phyloP scores from a whole-genome alignment of 2,797 vertebrate species.

The Sparidentex hasta region DNA sequence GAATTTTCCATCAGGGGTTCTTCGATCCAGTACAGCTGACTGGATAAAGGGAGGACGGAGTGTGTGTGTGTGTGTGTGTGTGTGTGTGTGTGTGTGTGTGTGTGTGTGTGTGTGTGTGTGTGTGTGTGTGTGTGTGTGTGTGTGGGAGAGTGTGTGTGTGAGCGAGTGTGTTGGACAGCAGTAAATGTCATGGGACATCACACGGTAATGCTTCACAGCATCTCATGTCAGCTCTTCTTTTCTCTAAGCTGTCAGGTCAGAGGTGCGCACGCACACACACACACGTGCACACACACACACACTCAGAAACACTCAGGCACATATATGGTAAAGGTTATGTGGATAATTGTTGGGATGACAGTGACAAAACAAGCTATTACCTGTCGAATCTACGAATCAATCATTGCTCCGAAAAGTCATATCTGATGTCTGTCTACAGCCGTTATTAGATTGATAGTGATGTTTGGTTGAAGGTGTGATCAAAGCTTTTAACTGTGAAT shows the following conservation, averaged over 20 bases:
- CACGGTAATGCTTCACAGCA: conserved; percentile 64
- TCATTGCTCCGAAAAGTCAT: conserved; percentile 5
- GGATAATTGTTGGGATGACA: conserved; percentile 20
- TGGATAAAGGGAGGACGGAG: conserved; percentile 31
- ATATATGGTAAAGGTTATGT: conserved; percentile 12
- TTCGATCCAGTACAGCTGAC: conserved; percentile 61
- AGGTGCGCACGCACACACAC: not conserved
- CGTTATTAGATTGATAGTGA: not conserved
- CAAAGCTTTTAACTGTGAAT: not conserved
- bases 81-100: conserved; percentile 11
- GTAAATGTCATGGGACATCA: conserved; percentile 73
- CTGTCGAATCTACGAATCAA: not conserved
- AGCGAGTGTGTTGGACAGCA: conserved; percentile 48
- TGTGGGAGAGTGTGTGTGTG: too few relatives aligned
- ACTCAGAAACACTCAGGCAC: conserved; percentile 13
- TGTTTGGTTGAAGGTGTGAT: not conserved
- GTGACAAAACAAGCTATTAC: conserved; percentile 5
- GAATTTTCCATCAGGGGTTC: conserved; percentile 53
- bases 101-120: conserved; percentile 19
- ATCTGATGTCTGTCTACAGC: not conserved
- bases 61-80: conserved; percentile 27
- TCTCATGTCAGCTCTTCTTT: conserved; percentile 61
- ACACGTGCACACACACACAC: conserved; percentile 20
- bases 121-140: conserved; percentile 9
- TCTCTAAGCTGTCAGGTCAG: conserved; percentile 61